Percentiles rank a stretch among this genome's conserved stretches.
These are phyloP conservation scores for Mionectes olivaceus DNA, from an alignment of 2,797 vertebrate species.

Conservation along the genomic window DNA sequence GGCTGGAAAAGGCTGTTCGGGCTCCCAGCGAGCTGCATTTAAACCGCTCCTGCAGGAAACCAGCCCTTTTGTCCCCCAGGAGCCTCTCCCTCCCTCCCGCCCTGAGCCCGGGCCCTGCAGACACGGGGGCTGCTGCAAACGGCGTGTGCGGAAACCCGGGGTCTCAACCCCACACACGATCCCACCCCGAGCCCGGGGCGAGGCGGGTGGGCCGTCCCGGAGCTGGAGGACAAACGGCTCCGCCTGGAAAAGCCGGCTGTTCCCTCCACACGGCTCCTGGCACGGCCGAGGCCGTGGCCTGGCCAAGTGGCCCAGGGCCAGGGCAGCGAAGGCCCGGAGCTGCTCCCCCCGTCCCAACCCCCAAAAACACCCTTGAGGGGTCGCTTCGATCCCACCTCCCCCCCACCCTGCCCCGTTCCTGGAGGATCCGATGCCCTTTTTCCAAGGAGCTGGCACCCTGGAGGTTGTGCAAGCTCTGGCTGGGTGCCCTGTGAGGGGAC, in stretches of 20 bases:
- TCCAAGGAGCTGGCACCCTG: rapidly evolving
- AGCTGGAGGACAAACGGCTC: neutral
- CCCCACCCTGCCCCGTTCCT: neutral
- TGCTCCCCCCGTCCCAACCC: neutral
- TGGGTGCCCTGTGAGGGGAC: rapidly evolving
- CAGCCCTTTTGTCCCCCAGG: neutral
- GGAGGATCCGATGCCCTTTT: neutral
- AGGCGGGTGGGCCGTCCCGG: rapidly evolving
- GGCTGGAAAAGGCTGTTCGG: neutral
- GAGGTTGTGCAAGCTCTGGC: neutral
- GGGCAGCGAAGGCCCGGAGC: neutral
- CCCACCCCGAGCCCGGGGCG: rapidly evolving
- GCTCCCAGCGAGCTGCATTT: neutral
- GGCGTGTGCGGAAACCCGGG: too few species aligned
- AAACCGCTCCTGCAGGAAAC: neutral
- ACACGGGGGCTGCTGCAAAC: too few species aligned
- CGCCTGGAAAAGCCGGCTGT: neutral
- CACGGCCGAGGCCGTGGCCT: rapidly evolving
- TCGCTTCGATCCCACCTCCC: too few species aligned
- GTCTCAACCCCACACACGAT: neutral
- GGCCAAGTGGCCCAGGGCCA: slow-evolving; percentile 15
- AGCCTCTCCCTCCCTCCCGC: neutral
- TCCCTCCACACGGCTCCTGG: neutral
- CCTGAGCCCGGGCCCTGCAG: rapidly evolving
- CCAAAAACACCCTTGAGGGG: rapidly evolving